phyloP scores from a whole-genome alignment of 2,888 invertebrate species.

The Papilio elwesi region DNA sequence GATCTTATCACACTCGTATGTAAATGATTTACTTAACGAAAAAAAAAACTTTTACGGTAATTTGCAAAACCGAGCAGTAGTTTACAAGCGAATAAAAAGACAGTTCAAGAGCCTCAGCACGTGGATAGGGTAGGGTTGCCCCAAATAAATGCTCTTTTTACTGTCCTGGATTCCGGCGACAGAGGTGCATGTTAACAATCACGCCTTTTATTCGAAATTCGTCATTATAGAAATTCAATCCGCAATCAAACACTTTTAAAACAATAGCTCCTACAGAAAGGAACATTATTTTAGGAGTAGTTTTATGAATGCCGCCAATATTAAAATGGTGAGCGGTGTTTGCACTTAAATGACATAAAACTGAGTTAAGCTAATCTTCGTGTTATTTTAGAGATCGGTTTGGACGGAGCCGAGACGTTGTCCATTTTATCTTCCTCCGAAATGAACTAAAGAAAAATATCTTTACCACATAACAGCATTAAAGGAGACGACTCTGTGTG shows the following conservation, averaged over 20 bases:
- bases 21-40: slow-evolving; percentile 19
- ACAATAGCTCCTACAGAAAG: no score
- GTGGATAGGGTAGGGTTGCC: slow-evolving; percentile 3
- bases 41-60: slow-evolving; percentile 26
- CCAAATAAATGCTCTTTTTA: slow-evolving; percentile 29
- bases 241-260: not conserved
- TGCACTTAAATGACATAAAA: not conserved
- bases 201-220: slow-evolving; percentile 21
- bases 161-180: slow-evolving; percentile 17
- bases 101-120: slow-evolving; percentile 25
- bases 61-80: slow-evolving; percentile 7
- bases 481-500: not conserved
- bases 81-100: not conserved
- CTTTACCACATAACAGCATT: not conserved
- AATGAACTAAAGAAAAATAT: not conserved
- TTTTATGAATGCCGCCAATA: not conserved
- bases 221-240: not conserved
- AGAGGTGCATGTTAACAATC: slow-evolving; percentile 25
- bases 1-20: slow-evolving; percentile 31
- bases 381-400: no score
- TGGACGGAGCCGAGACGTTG: no score
- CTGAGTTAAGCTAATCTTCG: no score
- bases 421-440: no score
- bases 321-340: not conserved
- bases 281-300: no score